Conservation (phyloP, 2,113 vertebrate genomes). For the Scolopax mira region DNA sequence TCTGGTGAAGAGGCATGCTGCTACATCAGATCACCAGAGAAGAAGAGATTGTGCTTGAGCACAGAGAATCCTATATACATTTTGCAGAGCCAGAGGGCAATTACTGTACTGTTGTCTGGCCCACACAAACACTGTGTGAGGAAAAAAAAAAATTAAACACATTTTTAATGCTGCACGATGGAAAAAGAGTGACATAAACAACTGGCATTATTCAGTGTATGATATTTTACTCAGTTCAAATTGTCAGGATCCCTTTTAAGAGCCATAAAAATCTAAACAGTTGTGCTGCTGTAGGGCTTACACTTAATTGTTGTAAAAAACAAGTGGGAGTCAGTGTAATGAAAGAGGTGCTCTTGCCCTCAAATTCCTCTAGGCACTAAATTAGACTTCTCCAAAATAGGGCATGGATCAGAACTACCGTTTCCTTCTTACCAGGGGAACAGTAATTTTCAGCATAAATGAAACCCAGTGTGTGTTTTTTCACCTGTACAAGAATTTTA, state of each 20-base stretch:
- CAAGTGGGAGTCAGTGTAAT: constrained; percentile 43
- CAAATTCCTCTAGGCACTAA: constrained; percentile 25
- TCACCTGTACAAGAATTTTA: not conserved
- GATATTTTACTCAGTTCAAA: constrained; percentile 1
- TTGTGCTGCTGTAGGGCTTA: constrained; percentile 34
- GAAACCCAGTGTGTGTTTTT: not conserved
- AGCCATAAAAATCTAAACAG: constrained; percentile 42
- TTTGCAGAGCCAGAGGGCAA: constrained; percentile 20
- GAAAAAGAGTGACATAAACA: not conserved
- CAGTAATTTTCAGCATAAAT: not conserved
- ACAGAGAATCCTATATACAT: not conserved
- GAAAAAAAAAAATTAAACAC: not conserved
- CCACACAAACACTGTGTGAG: not conserved
- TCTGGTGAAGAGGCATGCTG: constrained; percentile 58
- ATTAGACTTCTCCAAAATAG: constrained; percentile 30
- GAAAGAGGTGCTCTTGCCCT: constrained; percentile 34
- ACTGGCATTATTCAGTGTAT: not conserved
- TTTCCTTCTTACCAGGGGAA: not conserved
- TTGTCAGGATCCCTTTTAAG: constrained; percentile 21
- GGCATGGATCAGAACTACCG: not conserved
- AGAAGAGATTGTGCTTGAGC: not conserved
- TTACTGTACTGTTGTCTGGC: not conserved
- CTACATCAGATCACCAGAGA: constrained; percentile 59
- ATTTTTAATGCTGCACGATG: not conserved
- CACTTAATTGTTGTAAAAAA: constrained; percentile 48